Evolutionary conservation across 2,888 invertebrate species (phyloP), one percentile per base, ranked within the genome.

Genomic region (Embidobia sp.): DNA sequence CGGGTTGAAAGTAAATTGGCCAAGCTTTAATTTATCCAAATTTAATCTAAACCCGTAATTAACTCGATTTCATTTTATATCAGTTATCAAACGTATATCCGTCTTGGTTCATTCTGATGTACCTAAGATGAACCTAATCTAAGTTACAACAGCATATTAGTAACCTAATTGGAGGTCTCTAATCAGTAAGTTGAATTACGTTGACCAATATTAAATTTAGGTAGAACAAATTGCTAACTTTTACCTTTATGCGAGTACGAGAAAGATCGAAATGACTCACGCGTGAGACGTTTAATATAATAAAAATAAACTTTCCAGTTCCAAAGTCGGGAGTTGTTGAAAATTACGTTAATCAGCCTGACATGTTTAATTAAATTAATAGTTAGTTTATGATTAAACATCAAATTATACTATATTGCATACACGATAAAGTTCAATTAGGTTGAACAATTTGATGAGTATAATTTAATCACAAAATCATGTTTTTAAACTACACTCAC

Each of bases 101-200:
- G n/a, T 15, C 29, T 48, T 29, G 29, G 29, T 29, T 29, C 29
- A 16, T 48, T 29, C 15, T 29, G 10, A 15, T 29, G 3, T 5
- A 6, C 29, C 18, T 5, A 48, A 15, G 29, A 48, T 48, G 27
- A 48, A 48, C 27, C 48, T 29, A 48, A 48, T 48, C 19, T 29
- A 48, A 48, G 29, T 48, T 48, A 48, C 48, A 10, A 29, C 29
- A 48, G 29, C 48, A 29, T 18, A 48, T 29, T 48, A 11, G 46
- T 19, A 42, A 42, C 42, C n/a, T 19, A 42, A 46, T 27, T 27
- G 7, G 8, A 46, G 13, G 15, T 46, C 46, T 46, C 27, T 27
- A 27, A 46, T 46, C 27, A 46, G 27, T 46, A 46, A 46, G 13
- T 46, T 46, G 15, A 46, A 29, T 48, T 48, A 29, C 16, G 29